These are phyloP conservation scores for Chelonoidis abingdonii DNA, from an alignment of 2,113 vertebrate species.

Conservation along the genomic window DNA sequence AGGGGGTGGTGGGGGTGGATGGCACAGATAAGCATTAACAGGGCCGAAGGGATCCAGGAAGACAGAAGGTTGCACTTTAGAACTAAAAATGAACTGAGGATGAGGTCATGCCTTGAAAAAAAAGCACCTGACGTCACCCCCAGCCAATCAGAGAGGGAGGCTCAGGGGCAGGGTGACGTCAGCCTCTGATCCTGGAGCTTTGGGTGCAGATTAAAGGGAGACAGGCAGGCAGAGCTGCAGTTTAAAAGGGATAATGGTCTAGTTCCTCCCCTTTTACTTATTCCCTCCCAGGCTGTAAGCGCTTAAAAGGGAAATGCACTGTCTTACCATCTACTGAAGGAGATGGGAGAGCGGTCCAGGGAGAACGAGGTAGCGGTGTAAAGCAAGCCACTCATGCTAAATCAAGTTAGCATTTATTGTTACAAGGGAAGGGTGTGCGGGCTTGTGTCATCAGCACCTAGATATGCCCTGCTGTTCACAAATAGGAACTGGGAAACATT, in stretches of 20 bases:
- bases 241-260: conserved; percentile 22
- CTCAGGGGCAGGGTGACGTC: conserved; percentile 87
- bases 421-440: neutral
- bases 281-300: neutral
- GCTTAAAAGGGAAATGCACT: conserved; percentile 22
- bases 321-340: neutral
- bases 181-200: conserved; percentile 71
- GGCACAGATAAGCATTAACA: conserved; percentile 46
- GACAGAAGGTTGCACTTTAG: conserved; percentile 81
- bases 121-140: conserved; percentile 88
- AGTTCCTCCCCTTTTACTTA: neutral
- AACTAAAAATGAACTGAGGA: conserved; percentile 87
- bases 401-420: neutral
- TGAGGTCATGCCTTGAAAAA: conserved; percentile 89
- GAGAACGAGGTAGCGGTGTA: neutral
- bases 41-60: conserved; percentile 57
- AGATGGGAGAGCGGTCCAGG: neutral
- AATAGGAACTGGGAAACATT: neutral
- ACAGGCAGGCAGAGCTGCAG: conserved; percentile 1
- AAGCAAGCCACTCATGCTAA: neutral
- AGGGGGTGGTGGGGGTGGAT: conserved; percentile 14
- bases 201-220: conserved; percentile 52
- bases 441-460: neutral
- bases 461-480: neutral
- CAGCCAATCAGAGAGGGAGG: conserved; percentile 88